Base-by-base conservation (phyloP, 92 coral and sea anemone species). In the Micromussa lordhowensis region DNA sequence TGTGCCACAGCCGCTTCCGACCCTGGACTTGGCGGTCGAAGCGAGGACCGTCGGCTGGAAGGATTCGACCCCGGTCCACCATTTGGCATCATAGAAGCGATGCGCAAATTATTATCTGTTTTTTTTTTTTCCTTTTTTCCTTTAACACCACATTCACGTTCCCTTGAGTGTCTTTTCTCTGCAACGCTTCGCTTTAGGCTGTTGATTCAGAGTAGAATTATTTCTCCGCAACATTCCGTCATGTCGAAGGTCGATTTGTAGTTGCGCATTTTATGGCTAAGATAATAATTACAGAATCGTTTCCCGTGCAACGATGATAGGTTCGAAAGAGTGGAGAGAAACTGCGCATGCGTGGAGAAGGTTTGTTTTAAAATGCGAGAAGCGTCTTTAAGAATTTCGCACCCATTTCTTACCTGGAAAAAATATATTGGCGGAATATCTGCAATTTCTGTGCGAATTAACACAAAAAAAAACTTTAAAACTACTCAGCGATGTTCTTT, bases 21-120 rank as follows among this genome's bases (percentile, higher is more conserved):
- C n/a, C 88, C 90, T 14, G 96, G 96, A 24, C 96, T 93, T 7
- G 92, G 88, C 17, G 94, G 96, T 3, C 92, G 87, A 19, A 93
- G 69, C 19, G 96, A 93, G 29, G 80, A 76, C 3, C 96, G 91
- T 19, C 96, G 90, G 82, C 83, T 90, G 3, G 87, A 83, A 26
- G 91, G 44, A 13, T 72, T 59, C 10, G 80, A 73, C 16, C 81
- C 91, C 24, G 40, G 55, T 57, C 53, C 88, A 30, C 90, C 85
- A 57, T 57, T 79, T 9, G 78, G 71, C 85, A 78, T 78, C 16
- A 40, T 40, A 76, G 24, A 4, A 38, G 49, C 21, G 36, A 7
- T 21, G 64, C 22, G 40, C 19, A 63, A 73, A 0, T 35, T 72
- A 21, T 32, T n/a, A 29, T 29, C 32, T 26, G 8, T 82, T 82